Conservation (phyloP, 2,797 vertebrate species). For the Gambusia yucatana region DNA sequence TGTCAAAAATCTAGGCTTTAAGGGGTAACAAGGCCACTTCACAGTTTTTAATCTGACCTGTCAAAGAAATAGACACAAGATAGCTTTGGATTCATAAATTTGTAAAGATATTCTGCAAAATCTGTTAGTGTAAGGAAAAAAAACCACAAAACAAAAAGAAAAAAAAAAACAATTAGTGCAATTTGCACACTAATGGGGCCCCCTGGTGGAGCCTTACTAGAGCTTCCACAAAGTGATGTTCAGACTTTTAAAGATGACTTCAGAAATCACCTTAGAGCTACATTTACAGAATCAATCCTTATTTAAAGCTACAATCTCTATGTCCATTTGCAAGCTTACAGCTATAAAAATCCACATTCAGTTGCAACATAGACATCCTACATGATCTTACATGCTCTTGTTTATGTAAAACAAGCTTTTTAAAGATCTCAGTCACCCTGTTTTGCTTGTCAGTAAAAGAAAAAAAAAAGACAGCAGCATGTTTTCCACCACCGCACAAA, state of each 20-base stretch:
- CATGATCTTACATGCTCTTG: background rate
- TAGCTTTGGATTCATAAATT: background rate
- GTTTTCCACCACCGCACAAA: slow-evolving; percentile 55
- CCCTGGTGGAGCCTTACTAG: slow-evolving; percentile 47
- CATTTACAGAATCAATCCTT: background rate
- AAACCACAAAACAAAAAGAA: background rate
- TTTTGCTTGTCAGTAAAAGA: slow-evolving; percentile 50
- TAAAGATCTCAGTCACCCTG: slow-evolving; percentile 16
- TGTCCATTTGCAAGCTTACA: background rate
- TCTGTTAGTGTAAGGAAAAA: background rate
- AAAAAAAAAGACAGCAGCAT: slow-evolving; percentile 36
- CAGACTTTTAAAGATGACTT: background rate
- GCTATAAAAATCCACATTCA: background rate
- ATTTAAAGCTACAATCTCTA: background rate
- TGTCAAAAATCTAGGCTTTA: background rate
- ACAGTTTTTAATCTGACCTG: background rate
- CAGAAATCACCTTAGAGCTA: background rate
- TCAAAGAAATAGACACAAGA: background rate
- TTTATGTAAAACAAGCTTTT: slow-evolving; percentile 21
- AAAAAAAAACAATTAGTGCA: slow-evolving; percentile 2
- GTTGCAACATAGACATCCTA: background rate
- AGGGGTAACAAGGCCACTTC: slow-evolving; percentile 2
- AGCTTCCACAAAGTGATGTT: background rate
- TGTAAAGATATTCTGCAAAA: slow-evolving; percentile 2
- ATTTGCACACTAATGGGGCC: slow-evolving; percentile 52